A percentile compares a stretch with the other conserved stretches of the same genome.
Evolutionary conservation across 2,113 vertebrate species (phyloP).

Genomic region (Sporophila hypoxantha): DNA sequence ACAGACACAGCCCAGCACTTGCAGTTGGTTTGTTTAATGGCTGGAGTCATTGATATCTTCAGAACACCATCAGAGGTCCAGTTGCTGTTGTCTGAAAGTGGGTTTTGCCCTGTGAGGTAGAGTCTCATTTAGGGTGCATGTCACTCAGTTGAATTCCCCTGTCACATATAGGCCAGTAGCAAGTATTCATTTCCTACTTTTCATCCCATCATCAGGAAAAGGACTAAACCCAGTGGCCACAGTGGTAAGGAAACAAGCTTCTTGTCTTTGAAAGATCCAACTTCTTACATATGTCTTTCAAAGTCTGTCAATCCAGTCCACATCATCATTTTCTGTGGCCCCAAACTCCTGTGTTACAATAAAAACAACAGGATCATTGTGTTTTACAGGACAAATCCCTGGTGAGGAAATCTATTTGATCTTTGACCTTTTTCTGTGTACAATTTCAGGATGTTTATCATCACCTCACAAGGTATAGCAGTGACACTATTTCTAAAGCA

Average conservation of each 20-base stretch:
- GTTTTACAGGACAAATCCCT: not conserved
- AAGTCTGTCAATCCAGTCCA: not conserved
- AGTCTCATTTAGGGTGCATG: not conserved
- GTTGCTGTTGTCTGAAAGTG: not conserved
- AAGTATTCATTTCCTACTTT: not conserved
- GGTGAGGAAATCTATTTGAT: constrained; percentile 38
- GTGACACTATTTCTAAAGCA: not conserved
- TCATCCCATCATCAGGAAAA: not conserved
- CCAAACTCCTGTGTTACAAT: not conserved
- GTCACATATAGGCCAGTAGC: not conserved
- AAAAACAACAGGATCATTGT: not conserved
- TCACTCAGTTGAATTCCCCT: not conserved
- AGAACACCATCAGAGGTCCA: not conserved
- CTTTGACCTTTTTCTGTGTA: constrained; percentile 6
- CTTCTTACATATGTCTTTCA: not conserved
- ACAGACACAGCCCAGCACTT: not conserved
- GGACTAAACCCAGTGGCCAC: not conserved
- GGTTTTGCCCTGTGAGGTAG: not conserved
- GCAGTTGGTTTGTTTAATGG: not conserved
- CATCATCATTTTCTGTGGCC: not conserved
- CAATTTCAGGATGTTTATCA: constrained; percentile 26
- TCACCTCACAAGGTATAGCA: not conserved
- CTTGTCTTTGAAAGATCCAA: not conserved
- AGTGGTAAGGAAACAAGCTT: not conserved
- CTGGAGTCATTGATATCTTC: not conserved